A percentile compares a stretch with the other conserved stretches of the same genome.
phyloP scores from a whole-genome alignment of 2,888 invertebrate genomes.

The Esperia sulphurella region DNA sequence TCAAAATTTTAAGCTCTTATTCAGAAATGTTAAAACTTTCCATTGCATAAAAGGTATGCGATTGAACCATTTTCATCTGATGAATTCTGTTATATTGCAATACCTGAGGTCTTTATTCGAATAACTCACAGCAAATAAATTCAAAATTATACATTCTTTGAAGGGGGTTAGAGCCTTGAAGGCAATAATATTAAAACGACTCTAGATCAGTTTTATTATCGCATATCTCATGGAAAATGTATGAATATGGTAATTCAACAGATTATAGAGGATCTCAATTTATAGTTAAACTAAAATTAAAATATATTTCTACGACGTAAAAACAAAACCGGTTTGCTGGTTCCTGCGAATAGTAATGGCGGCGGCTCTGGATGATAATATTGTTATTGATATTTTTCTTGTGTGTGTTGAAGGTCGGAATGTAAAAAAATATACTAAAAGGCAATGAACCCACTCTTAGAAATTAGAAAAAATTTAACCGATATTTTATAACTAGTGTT shows the following conservation, averaged over 20 bases:
- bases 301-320: slow-evolving; percentile 14
- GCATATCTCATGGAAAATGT: slow-evolving; percentile 11
- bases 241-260: slow-evolving; percentile 24
- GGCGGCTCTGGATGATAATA: neutral
- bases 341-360: slow-evolving; percentile 27
- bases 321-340: slow-evolving; percentile 40
- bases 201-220: slow-evolving; percentile 7
- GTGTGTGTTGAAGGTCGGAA: neutral
- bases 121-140: too few species aligned
- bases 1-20: too few species aligned
- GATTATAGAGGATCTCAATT: slow-evolving; percentile 1
- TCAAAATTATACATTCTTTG: too few species aligned
- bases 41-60: too few species aligned
- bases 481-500: too few species aligned
- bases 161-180: neutral
- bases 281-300: slow-evolving; percentile 3
- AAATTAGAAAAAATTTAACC: neutral
- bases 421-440: neutral
- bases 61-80: too few species aligned
- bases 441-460: neutral
- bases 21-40: too few species aligned
- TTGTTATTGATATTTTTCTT: neutral
- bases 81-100: too few species aligned
- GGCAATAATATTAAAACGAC: slow-evolving; percentile 2
- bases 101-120: too few species aligned